phyloP scores from a whole-genome alignment of 2,113 vertebrate species.

The Poicephalus gulielmi region DNA sequence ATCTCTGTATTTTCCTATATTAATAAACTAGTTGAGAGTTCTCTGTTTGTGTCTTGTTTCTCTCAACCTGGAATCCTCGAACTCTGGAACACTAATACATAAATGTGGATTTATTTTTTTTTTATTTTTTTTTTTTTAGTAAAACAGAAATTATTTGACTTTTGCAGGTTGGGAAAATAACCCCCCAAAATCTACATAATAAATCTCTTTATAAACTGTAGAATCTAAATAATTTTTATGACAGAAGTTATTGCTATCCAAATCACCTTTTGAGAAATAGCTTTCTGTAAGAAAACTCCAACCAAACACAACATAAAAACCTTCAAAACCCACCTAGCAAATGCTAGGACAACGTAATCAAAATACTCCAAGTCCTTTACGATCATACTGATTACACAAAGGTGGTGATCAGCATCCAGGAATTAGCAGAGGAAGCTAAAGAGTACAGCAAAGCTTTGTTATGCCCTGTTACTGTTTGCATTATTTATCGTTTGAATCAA shows the following conservation, averaged over 20 bases:
- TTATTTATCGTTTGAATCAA: not conserved
- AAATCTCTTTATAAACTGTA: not conserved
- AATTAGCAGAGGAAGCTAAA: not conserved
- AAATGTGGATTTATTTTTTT: not conserved
- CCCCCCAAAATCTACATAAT: not conserved
- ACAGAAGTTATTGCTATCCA: not conserved
- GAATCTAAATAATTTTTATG: not conserved
- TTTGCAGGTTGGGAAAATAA: not conserved
- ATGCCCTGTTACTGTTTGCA: not conserved
- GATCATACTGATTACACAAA: not conserved
- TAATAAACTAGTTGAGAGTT: too few species aligned
- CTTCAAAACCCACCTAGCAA: not conserved
- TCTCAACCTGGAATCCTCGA: too few species aligned
- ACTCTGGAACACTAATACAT: too few species aligned
- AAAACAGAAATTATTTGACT: not conserved
- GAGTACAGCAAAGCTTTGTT: not conserved
- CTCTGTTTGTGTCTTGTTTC: too few species aligned
- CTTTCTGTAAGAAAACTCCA: not conserved
- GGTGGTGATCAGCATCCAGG: not conserved
- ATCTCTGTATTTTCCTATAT: too few species aligned
- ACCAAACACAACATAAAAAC: not conserved
- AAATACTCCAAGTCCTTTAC: not conserved
- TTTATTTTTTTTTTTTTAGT: not conserved
- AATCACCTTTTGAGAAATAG: not conserved
- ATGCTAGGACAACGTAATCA: not conserved